Conservation (phyloP, 2,888 invertebrate species). For the Andrena chrysosceles region DNA sequence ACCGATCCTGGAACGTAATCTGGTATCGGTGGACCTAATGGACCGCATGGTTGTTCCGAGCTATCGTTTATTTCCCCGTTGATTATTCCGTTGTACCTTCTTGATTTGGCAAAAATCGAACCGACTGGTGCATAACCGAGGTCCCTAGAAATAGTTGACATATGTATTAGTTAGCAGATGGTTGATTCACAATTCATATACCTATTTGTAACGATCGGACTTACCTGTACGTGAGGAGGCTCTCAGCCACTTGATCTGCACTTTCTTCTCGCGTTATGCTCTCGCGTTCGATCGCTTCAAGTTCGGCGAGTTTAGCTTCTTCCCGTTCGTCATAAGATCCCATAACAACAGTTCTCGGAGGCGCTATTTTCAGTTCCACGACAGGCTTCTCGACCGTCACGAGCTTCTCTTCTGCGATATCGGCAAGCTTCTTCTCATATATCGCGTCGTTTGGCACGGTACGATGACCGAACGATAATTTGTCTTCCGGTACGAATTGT, state of each 20-base stretch:
- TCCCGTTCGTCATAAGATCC: constrained; percentile 59
- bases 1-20: constrained; percentile 71
- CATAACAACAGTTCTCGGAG: constrained; percentile 39
- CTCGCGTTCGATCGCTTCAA: constrained; percentile 73
- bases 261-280: constrained; percentile 60
- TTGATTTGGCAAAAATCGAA: background rate
- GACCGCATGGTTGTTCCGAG: constrained; percentile 64
- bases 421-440: constrained; percentile 64
- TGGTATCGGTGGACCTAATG: constrained; percentile 66
- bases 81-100: background rate
- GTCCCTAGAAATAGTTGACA: constrained; percentile 61
- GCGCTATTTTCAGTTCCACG: constrained; percentile 84
- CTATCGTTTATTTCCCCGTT: constrained; percentile 24
- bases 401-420: constrained; percentile 86
- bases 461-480: constrained; percentile 86
- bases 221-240: constrained; percentile 72
- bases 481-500: constrained; percentile 85
- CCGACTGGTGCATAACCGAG: constrained; percentile 73
- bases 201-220: background rate
- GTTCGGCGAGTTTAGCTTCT: constrained; percentile 71
- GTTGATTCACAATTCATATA: too few species aligned
- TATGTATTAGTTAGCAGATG: background rate
- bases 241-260: constrained; percentile 19
- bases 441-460: constrained; percentile 84
- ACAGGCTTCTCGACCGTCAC: constrained; percentile 86